Conservation (phyloP, 1,140 invertebrate species). For the Trichoplusia ni region DNA sequence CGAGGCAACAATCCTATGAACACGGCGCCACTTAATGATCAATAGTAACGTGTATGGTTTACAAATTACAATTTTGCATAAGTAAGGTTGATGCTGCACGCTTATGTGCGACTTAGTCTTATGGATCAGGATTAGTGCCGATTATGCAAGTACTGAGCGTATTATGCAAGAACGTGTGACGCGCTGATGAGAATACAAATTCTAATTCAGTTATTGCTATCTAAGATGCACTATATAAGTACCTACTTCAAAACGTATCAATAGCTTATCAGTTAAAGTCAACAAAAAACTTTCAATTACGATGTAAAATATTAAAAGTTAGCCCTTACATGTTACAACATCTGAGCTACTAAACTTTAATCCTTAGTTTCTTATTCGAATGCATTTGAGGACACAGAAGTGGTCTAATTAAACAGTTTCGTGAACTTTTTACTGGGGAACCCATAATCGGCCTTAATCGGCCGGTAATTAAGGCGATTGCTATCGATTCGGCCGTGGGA, state of each 20-base stretch:
- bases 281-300: too few relatives aligned
- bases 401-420: conserved; percentile 32
- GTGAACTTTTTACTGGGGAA: conserved; percentile 19
- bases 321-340: too few relatives aligned
- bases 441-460: conserved; percentile 34
- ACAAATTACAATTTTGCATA: neutral
- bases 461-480: conserved; percentile 30
- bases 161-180: too few relatives aligned
- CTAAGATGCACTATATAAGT: too few relatives aligned
- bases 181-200: too few relatives aligned
- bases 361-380: conserved; percentile 23
- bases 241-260: too few relatives aligned
- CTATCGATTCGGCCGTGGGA: conserved; percentile 20
- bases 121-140: too few relatives aligned
- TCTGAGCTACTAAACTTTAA: neutral
- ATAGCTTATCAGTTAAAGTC: too few relatives aligned
- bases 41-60: conserved; percentile 1
- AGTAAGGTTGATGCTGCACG: neutral
- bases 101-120: too few relatives aligned
- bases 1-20: neutral
- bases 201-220: too few relatives aligned
- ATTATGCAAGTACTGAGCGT: too few relatives aligned
- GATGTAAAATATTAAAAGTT: too few relatives aligned
- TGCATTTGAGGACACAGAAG: conserved; percentile 20
- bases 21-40: neutral